Conservation (phyloP, 35 echinoderm and acorn worm genomes). For the Amphiura filiformis region DNA sequence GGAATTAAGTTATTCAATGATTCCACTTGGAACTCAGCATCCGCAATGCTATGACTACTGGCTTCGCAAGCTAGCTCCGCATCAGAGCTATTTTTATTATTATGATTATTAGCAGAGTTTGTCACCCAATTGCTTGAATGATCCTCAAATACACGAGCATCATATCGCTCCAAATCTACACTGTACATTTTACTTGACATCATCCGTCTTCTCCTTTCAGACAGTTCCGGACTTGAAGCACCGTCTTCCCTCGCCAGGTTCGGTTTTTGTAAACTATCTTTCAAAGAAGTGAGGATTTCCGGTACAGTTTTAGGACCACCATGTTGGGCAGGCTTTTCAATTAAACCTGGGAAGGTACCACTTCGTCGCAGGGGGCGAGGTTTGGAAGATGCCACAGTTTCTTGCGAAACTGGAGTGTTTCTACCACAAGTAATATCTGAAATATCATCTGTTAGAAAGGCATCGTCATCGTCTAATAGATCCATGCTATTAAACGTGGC, state of each 20-base stretch:
- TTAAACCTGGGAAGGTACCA: constrained; percentile 43
- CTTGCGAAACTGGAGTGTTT: neutral
- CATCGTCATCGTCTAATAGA: neutral
- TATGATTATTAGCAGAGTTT: too few species aligned
- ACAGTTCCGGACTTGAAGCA: neutral
- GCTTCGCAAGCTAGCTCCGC: too few species aligned
- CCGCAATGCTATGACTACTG: too few species aligned
- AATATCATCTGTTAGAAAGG: neutral
- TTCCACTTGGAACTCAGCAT: too few species aligned
- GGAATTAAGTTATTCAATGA: neutral
- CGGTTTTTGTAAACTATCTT: constrained; percentile 48
- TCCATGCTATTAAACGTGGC: neutral
- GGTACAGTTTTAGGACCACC: constrained; percentile 54
- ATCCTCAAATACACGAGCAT: too few species aligned
- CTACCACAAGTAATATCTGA: neutral
- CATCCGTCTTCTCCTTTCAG: neutral
- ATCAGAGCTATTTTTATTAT: too few species aligned
- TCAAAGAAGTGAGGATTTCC: constrained; percentile 60
- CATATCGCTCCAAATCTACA: neutral
- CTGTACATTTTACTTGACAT: neutral
- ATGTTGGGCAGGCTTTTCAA: neutral
- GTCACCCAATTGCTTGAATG: too few species aligned
- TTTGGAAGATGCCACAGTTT: neutral
- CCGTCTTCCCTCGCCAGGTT: neutral
- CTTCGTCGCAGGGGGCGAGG: constrained; percentile 12